Base-by-base conservation (phyloP, 2,797 vertebrate genomes). In the Anabas testudineus region DNA sequence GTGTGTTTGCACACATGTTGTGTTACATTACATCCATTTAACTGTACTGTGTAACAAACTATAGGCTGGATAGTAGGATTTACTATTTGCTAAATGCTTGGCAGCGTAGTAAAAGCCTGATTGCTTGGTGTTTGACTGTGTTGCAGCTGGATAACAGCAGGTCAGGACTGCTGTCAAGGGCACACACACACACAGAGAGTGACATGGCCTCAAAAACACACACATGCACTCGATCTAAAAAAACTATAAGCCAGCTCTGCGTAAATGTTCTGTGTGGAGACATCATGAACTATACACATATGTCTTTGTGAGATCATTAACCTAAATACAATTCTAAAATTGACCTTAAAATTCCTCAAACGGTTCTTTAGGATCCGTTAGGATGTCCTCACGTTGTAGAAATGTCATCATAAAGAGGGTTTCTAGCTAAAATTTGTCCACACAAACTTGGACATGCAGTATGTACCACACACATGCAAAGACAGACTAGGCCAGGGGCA, bases 81-180 rank as follows among this genome's bases (percentile, higher is more conserved):
- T 65, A 56, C 74, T 78, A 68, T 39, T 63, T 63, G 73, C 71
- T 82, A 83, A 78, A 66, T 72, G 81, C 55, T 76, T 71, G 73
- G 71, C 77, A 80, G 74, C 65, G 8, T 34, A 15, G 59, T 66
- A 67, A 10, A 43, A 47, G 39, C 62, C 76, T 74, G 60, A 81
- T 76, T 77, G 83, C 83, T 74, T 22, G 19, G 51, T 63, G 84
- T 80, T 82, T 78, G 73, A 76, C 78, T 75, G 73, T 0, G 59
- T 61, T 84, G 77, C 76, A 78, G 76, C 79, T 81, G 81, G 65
- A 82, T 56, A 76, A 76, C 81, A 39, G 67, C 65, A 62, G 83
- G 73, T 78, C 76, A 75, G 48, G 72, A 59, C 76, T 71, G 67
- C 69, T 76, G 72, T 83, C 85, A 90, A 91, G 88, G 87, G 55